These are phyloP conservation scores for Dichetophora obliterata DNA, from an alignment of 2,888 invertebrate species.

Conservation along the genomic window DNA sequence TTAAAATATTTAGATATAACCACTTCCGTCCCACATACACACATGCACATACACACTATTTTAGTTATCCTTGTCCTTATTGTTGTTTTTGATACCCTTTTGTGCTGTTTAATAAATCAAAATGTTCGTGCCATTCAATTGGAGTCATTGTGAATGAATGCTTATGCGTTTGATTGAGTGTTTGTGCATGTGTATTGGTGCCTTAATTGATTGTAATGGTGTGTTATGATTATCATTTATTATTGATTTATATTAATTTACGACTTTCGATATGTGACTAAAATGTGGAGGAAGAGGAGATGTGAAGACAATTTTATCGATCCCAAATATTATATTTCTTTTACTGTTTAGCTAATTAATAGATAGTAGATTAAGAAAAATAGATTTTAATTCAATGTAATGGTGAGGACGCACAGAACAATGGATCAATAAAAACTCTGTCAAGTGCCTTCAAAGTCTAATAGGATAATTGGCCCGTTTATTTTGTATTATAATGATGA, in stretches of 20 bases:
- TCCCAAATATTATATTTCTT: no score
- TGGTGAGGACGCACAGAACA: no score
- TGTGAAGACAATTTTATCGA: no score
- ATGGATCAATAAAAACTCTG: no score
- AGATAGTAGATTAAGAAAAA: no score
- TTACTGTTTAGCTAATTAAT: no score
- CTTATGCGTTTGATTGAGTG: not conserved
- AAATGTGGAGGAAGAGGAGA: no score
- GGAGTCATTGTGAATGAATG: not conserved
- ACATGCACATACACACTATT: not conserved
- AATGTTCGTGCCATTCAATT: not conserved
- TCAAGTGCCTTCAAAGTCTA: no score
- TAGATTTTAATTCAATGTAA: no score
- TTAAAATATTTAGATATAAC: slow-evolving; percentile 7
- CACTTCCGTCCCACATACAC: not conserved
- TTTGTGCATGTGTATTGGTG: slow-evolving; percentile 4
- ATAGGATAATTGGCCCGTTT: no score
- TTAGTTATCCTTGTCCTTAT: not conserved
- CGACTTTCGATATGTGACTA: not conserved
- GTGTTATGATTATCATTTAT: slow-evolving; percentile 24
- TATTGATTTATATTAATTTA: slow-evolving; percentile 18
- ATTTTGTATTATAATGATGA: no score
- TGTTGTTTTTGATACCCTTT: not conserved
- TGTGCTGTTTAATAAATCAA: slow-evolving; percentile 6
- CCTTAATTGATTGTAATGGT: slow-evolving; percentile 32